Evolutionary conservation across 2,797 vertebrate genomes (phyloP).

Genomic region (Tapirus indicus): DNA sequence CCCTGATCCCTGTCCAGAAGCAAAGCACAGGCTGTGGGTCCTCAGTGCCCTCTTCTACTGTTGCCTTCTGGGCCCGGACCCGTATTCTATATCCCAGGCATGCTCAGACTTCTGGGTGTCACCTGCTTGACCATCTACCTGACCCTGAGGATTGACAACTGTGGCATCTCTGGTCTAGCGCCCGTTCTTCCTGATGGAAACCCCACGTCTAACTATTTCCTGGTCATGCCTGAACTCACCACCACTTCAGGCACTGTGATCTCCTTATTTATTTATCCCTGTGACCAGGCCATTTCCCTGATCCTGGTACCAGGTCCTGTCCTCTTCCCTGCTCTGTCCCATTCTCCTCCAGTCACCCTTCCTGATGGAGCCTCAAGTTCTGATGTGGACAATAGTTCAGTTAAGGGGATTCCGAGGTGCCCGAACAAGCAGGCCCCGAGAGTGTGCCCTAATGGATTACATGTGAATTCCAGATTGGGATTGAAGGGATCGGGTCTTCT

Average conservation of each 20-base stretch:
- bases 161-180: neutral
- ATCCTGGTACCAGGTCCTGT: neutral
- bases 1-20: neutral
- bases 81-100: accelerated
- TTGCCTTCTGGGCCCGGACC: too few relatives aligned
- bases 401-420: neutral
- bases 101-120: neutral
- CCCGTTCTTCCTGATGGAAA: neutral
- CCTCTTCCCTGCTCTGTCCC: neutral
- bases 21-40: neutral
- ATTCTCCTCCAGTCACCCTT: neutral
- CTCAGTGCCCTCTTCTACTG: accelerated
- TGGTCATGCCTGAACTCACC: neutral
- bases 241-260: neutral
- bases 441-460: accelerated
- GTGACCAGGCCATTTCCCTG: neutral
- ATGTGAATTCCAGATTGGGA: neutral
- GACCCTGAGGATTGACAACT: neutral
- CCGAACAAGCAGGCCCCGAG: neutral
- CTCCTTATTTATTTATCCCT: neutral
- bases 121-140: neutral
- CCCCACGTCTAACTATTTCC: neutral
- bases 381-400: neutral
- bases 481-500: too few relatives aligned
- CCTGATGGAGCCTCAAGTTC: neutral